Percentiles rank a stretch among this genome's conserved stretches.
These are phyloP conservation scores for Rhagonycha lutea DNA, from an alignment of 2,888 invertebrate species.

Conservation along the genomic window DNA sequence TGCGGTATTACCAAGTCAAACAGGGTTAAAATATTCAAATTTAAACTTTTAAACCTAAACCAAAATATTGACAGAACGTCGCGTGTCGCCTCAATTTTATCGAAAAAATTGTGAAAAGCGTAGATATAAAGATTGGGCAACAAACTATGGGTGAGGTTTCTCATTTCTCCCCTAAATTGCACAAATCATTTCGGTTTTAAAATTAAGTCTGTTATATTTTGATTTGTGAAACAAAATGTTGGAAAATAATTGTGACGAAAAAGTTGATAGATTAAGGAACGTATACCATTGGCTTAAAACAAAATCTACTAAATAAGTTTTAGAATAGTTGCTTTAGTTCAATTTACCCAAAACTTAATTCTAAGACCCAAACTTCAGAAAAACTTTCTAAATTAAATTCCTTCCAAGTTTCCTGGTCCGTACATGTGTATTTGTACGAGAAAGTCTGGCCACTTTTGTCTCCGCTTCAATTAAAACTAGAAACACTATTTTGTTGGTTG, in stretches of 20 bases:
- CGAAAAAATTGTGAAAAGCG: not conserved
- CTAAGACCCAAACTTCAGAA: slow-evolving; percentile 43
- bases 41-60: not conserved
- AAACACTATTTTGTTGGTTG: slow-evolving; percentile 12
- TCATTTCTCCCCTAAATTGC: too few species aligned
- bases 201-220: too few species aligned
- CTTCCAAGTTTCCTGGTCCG: slow-evolving; percentile 43
- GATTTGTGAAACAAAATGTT: too few species aligned
- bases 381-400: slow-evolving; percentile 53
- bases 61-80: not conserved
- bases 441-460: slow-evolving; percentile 34
- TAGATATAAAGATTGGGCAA: too few species aligned
- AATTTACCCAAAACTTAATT: slow-evolving; percentile 47
- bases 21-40: not conserved
- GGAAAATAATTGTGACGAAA: slow-evolving; percentile 10
- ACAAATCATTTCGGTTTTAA: too few species aligned
- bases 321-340: slow-evolving; percentile 48
- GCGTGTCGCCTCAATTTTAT: not conserved
- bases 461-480: slow-evolving; percentile 35
- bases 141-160: too few species aligned
- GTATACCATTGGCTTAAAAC: slow-evolving; percentile 18
- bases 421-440: slow-evolving; percentile 39
- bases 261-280: slow-evolving; percentile 19
- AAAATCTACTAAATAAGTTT: slow-evolving; percentile 45
- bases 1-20: not conserved